Conservation (phyloP, 2,888 invertebrate species). For the Coenonympha arcania region DNA sequence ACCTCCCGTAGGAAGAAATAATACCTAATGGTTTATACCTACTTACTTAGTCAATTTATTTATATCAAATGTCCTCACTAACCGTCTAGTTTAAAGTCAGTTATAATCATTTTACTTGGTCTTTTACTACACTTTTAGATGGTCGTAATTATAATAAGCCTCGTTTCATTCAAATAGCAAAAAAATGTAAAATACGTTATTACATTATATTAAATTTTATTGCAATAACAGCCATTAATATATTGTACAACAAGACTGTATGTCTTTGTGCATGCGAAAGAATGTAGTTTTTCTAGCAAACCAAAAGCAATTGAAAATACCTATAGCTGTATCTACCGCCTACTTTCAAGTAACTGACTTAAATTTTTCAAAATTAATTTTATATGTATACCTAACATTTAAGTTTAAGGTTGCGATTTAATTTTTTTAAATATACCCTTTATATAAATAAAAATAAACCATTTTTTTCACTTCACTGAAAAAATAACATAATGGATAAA, state of each 20-base stretch:
- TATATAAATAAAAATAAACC: no score
- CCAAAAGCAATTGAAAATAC: neutral
- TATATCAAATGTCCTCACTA: neutral
- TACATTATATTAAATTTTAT: neutral
- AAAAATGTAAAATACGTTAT: neutral
- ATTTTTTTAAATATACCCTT: no score
- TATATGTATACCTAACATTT: no score
- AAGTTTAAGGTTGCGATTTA: no score
- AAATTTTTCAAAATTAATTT: no score
- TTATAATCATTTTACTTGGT: neutral
- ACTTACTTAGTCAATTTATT: neutral
- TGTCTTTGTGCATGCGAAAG: no score
- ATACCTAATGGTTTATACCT: neutral
- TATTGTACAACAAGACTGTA: neutral
- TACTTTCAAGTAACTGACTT: no score
- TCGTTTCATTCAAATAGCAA: neutral
- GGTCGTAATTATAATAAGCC: neutral
- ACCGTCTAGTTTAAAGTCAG: neutral
- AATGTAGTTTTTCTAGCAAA: neutral
- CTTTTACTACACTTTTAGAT: no score
- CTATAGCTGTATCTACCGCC: no score
- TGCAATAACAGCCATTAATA: neutral
- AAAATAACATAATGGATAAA: no score
- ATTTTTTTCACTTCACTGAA: no score
- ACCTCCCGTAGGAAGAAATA: neutral